A percentile compares a stretch with the other conserved stretches of the same genome.
Evolutionary conservation across 2,113 vertebrate species (phyloP).

Genomic region (Gallinago undulata): DNA sequence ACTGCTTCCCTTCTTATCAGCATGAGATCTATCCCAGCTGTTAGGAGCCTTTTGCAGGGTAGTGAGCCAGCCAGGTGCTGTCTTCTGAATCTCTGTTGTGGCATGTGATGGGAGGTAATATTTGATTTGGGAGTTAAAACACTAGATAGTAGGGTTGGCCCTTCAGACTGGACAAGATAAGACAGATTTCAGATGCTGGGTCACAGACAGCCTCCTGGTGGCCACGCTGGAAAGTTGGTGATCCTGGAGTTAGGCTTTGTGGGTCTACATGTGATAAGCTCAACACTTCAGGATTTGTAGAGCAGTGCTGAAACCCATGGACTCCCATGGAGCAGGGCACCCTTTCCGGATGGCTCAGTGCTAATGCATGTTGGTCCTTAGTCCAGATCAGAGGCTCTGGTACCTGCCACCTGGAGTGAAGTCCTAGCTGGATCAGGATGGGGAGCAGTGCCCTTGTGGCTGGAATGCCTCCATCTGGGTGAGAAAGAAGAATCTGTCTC

Average conservation of each 20-base stretch:
- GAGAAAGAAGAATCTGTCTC: background rate
- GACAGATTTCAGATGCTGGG: background rate
- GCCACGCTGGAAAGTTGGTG: accelerated
- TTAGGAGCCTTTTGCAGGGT: background rate
- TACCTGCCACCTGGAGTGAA: background rate
- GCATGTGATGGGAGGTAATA: background rate
- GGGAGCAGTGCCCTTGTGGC: background rate
- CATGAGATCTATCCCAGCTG: background rate
- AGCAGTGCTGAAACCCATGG: background rate
- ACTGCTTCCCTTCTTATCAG: background rate
- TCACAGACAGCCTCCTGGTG: background rate
- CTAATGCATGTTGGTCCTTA: background rate
- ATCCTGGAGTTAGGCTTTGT: background rate
- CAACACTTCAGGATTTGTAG: background rate
- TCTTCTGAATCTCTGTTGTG: background rate
- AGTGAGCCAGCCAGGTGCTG: background rate
- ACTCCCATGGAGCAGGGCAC: background rate
- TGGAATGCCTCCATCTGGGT: background rate
- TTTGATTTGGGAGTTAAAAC: background rate
- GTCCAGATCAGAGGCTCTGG: background rate
- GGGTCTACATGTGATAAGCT: background rate
- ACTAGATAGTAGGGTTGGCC: background rate
- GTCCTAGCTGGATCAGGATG: background rate
- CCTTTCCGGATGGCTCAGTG: background rate
- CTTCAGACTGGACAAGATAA: background rate